Base-by-base conservation (phyloP, 1,140 invertebrate genomes). In the Atta cephalotes region DNA sequence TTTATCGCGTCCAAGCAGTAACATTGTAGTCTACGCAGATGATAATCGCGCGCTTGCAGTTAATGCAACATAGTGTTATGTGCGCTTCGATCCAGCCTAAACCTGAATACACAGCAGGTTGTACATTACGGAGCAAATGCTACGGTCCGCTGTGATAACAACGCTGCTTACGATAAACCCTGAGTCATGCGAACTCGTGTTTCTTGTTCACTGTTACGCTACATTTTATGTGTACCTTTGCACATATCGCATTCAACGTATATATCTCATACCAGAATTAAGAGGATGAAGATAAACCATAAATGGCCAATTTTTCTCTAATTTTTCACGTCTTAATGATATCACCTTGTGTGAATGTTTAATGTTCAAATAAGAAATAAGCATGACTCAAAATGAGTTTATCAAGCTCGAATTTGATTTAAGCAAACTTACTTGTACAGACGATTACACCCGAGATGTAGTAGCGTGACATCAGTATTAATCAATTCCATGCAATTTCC, bases 401-500 rank as follows among this genome's bases (percentile, higher is more conserved):
- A 25, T 18, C 35, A 12, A 62, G 80, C 25, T 62, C 39, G 14
- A 74, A 84, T 74, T 84, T 84, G 70, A 84, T 62, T 62, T 76
- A 62, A 84, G 35, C 35, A 62, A 25, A 25, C 25, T 49, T 28
- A 18, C 79, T 60, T 74, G 56, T 82, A 82, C 80, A 74, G 68
- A 74, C 68, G 80, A 82, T 82, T 82, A 82, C 53, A 84, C 39
- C 5, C 28, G 70, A 74, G 70, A 84, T 84, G 63, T 56, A 84
- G 70, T 62, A 56, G 70, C 56, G 80, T 76, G 80, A 84, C 80
- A 84, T 84, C 39, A 51, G 80, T 76, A 84, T 84, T 84, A 84
- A 79, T 78, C 76, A 85, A 85, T 85, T 79, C 72, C 84, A 68
- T 85, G 84, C 84, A 85, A 85, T 85, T 85, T 85, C 84, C 84